Base-by-base conservation (phyloP, 2,113 vertebrate species). In the Parus major region DNA sequence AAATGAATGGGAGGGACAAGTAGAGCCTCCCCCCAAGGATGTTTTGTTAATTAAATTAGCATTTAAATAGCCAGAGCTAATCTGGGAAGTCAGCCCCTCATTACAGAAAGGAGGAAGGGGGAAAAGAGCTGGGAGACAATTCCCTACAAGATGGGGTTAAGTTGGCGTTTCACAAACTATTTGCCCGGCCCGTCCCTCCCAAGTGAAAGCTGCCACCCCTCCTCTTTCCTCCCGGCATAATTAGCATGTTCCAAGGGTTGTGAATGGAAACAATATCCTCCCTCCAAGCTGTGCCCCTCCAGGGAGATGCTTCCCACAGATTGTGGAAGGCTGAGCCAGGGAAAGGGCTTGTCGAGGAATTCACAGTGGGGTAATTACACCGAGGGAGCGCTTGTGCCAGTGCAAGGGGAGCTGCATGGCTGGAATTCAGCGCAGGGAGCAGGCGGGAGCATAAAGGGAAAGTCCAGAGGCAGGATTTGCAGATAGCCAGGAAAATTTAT, bases 11-110 rank as follows among this genome's bases (percentile, higher is more conserved):
- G 94, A 96, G 90, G 92, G 85, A 90, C 85, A 5, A 96, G 90
- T 2, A 93, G 73, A 31, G 85, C 90, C 63, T 76, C 75, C 33
- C 89, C 80, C 49, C 46, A 2, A 64, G 63, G 90, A 82, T 91
- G 92, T 94, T 94, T 95, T 96, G 83, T 95, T 95, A 95, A 97
- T 97, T 97, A 95, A 94, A 97, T 96, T 95, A 93, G 94, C 95
- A 96, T 96, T 83, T 94, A 82, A 97, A 96, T 97, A 93, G 94
- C 68, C 94, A 70, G 85, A 82, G 92, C 93, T 95, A 95, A 95
- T 97, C 93, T 92, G 85, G 92, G 92, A 96, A 97, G 95, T 97
- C 88, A 95, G 92, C 49, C 80, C 86, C 92, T 97, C 96, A 96
- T 97, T 96, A 96, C 82, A 96, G 94, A 92, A 95, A 96, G 79